phyloP scores from a whole-genome alignment of 2,888 invertebrate genomes.

The Euspilapteryx auroguttella region DNA sequence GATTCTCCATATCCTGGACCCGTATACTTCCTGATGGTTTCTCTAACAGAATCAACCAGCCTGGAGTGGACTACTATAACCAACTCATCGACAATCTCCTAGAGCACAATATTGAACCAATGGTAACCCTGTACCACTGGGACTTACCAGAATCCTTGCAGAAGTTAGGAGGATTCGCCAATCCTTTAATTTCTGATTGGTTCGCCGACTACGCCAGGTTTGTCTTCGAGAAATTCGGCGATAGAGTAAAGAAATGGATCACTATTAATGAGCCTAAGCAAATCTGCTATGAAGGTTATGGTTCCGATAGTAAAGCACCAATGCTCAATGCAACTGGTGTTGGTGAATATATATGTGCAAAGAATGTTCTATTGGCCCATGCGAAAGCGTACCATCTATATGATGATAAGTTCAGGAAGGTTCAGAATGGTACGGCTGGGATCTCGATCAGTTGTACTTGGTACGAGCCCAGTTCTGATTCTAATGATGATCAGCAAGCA shows the following conservation, averaged over 20 bases:
- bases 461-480: constrained; percentile 48
- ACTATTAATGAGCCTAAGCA: constrained; percentile 61
- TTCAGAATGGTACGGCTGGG: constrained; percentile 23
- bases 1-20: constrained; percentile 67
- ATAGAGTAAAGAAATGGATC: constrained; percentile 55
- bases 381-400: constrained; percentile 42
- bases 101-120: constrained; percentile 55
- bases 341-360: constrained; percentile 56
- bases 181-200: constrained; percentile 50
- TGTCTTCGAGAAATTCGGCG: constrained; percentile 43
- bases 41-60: constrained; percentile 45
- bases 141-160: constrained; percentile 59
- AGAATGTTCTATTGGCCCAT: constrained; percentile 61
- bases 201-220: constrained; percentile 59
- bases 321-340: constrained; percentile 30
- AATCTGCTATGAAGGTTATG: constrained; percentile 32
- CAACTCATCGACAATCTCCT: constrained; percentile 61
- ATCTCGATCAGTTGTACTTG: constrained; percentile 36
- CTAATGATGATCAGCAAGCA: constrained; percentile 44
- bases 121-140: constrained; percentile 65
- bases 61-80: constrained; percentile 66
- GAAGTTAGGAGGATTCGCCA: constrained; percentile 63
- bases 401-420: constrained; percentile 17
- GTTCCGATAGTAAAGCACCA: constrained; percentile 24
- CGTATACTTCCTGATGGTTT: constrained; percentile 65